Percentiles rank a stretch among this genome's conserved stretches.
phyloP scores from a whole-genome alignment of 1,140 invertebrate species.

The Aricia agestis region DNA sequence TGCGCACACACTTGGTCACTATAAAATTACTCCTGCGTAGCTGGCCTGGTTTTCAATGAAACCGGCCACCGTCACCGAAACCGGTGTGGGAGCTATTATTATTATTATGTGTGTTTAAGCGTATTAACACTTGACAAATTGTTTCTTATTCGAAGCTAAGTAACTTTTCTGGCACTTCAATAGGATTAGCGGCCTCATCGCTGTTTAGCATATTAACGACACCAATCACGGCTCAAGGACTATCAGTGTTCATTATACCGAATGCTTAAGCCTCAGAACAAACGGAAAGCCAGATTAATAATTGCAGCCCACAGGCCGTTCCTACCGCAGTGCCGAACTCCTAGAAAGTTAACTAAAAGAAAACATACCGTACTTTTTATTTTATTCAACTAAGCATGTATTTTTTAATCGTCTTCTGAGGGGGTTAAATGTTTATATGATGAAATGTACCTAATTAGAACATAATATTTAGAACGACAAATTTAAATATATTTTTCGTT shows the following conservation, averaged over 20 bases:
- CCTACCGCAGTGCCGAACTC: constrained; percentile 22
- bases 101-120: no score
- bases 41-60: no score
- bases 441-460: no score
- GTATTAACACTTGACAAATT: no score
- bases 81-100: no score
- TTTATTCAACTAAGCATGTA: not conserved
- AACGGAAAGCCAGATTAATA: constrained; percentile 46
- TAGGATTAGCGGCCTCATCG: constrained; percentile 29
- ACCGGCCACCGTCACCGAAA: no score
- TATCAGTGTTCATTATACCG: constrained; percentile 43
- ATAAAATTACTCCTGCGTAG: no score
- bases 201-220: constrained; percentile 51
- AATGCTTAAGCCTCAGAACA: constrained; percentile 38
- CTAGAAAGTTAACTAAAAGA: constrained; percentile 19
- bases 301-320: constrained; percentile 36
- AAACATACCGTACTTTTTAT: not conserved
- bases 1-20: no score
- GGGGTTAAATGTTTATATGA: not conserved
- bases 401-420: not conserved
- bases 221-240: constrained; percentile 43
- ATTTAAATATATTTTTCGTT: no score
- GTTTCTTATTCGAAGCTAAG: not conserved
- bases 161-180: constrained; percentile 16
- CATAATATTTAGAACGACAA: no score